Evolutionary conservation across 2,113 vertebrate species (phyloP), one percentile per base, ranked within the genome.

Genomic region (Vombatus ursinus): DNA sequence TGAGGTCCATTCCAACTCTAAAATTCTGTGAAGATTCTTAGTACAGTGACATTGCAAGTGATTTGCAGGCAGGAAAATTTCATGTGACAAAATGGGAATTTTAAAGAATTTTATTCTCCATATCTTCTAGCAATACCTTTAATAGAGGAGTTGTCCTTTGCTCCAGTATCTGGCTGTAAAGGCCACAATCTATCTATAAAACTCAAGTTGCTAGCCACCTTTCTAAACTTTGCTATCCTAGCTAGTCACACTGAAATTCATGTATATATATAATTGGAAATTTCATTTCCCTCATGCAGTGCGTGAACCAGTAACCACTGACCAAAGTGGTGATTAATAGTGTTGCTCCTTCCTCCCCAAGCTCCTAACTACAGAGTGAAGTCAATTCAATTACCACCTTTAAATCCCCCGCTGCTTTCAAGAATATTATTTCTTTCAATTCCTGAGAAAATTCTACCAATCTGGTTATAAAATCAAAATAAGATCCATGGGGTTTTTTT

Each of bases 321-420:
- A 37, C 77, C 90, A 6, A 57, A 0, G 47, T 4, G 51, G 53
- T 50, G 84, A 57, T 50, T 49, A 52, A 90, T 50, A n/a, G 25
- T 1, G 10, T 0, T 68, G 28, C 53, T 19, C 26, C 52, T n/a
- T 24, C 31, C 48, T 3, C 57, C 28, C 23, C 44, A 7, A 6
- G 68, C 44, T 84, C 84, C 77, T 12, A 52, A 91, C 77, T 53
- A 50, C 68, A 91, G 94, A 94, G 91, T 37, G 44, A 96, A 94
- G 94, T 90, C 96, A 92, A 52, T 93, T 95, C 61, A 61, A 93
- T 96, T 90, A 94, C 95, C 89, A 97, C 92, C 91, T 95, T 89
- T 28, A 44, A 8, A 25, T 50, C 61, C 89, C 91, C 95, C 92
- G 90, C 93, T 61, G 68, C 90, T 90, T 54, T 37, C 10, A 50